Evolutionary conservation across 2,888 invertebrate genomes (phyloP).

Genomic region (Trichacis sp.): DNA sequence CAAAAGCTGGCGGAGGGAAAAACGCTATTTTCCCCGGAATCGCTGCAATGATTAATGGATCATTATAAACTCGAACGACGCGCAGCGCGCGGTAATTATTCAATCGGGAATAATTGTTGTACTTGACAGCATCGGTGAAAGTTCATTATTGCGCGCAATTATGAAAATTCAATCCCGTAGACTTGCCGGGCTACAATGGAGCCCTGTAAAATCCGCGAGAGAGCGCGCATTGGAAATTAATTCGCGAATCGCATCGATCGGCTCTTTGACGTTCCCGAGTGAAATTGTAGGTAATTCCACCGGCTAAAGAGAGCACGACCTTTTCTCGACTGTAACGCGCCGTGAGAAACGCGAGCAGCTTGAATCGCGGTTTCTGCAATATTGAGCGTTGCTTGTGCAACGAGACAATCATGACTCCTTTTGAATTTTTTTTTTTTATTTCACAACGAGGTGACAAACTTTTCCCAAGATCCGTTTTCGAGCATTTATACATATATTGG

Average conservation of each 20-base stretch:
- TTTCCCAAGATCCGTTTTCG: neutral
- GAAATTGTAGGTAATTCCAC: slow-evolving; percentile 42
- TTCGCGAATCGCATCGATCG: neutral
- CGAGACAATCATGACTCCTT: neutral
- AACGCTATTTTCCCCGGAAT: neutral
- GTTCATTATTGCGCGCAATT: neutral
- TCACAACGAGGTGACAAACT: neutral
- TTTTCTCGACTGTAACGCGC: slow-evolving; percentile 28
- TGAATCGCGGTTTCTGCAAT: slow-evolving; percentile 8
- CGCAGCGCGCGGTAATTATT: neutral
- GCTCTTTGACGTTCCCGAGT: slow-evolving; percentile 23
- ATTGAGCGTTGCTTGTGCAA: slow-evolving; percentile 12
- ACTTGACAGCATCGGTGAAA: neutral
- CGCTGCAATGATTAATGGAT: neutral
- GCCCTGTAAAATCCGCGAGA: neutral
- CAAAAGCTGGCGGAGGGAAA: neutral
- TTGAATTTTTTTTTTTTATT: too few relatives aligned
- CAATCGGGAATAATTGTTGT: neutral
- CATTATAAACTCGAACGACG: neutral
- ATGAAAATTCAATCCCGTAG: too few relatives aligned
- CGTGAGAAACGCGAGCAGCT: slow-evolving; percentile 27
- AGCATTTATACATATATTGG: too few relatives aligned
- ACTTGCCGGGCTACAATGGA: too few relatives aligned
- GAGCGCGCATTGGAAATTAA: too few relatives aligned
- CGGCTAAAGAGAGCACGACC: slow-evolving; percentile 39